Evolutionary conservation across 2,888 invertebrate species (phyloP), one percentile per base, ranked within the genome.

Genomic region (Glyphotaelius pellucidus): DNA sequence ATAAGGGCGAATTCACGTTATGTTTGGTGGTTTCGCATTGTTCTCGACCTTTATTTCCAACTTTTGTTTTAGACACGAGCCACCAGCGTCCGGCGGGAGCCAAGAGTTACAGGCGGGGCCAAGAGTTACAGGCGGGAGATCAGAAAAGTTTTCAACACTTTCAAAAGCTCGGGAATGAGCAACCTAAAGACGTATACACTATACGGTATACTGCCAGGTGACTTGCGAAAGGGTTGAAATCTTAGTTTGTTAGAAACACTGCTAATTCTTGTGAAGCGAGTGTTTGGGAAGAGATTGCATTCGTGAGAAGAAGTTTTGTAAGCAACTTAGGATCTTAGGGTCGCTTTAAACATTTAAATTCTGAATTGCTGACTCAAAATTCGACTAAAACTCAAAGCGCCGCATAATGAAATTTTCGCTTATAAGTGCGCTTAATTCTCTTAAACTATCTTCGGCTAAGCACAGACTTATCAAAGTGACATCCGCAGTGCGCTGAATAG

Each of bases 11-110:
- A 86, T 86, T 86, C 86, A 25, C 38, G 86, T 86, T 30, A 42
- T 86, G 86, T 86, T 47, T 38, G 67, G 86, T 47, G 86, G 86
- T 86, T 25, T 83, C 38, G 86, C 86, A 86, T 86, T 86, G 86
- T 86, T 86, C 86, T 42, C 86, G 25, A 30, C 38, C 86, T 86
- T 86, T 86, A 86, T 86, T 42, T 14, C 38, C n/a, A 86, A 86
- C 86, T 86, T 85, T 86, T 47, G 86, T 86, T 86, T 83, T 83
- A 35, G 35, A 42, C 30, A 15, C n/a, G 42, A 86, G 47, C 86
- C 86, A 42, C 30, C 86, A 42, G 42, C 86, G 42, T 86, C 86
- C 38, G 86, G 30, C 86, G 42, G 47, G 42, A 83, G 83, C 7
- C 32, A 83, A 83, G 86, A 86, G 47, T 86, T 38, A 85, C 85